Evolutionary conservation across 2,888 invertebrate species (phyloP).

Genomic region (Allolobophora icterica): DNA sequence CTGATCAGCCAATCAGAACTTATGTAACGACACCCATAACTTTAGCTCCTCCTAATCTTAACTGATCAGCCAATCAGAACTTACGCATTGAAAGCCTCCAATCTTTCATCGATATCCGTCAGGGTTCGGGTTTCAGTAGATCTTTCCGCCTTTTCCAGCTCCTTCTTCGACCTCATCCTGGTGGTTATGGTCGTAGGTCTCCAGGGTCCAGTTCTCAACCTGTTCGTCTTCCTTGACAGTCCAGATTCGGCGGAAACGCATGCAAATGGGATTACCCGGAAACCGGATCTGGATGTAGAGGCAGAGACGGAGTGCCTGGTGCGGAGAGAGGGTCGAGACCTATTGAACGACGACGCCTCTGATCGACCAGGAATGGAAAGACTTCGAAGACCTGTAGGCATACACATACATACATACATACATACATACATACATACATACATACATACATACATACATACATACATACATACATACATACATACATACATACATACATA

Average conservation of each 20-base stretch:
- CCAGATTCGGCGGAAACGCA: background rate
- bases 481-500: too few species aligned
- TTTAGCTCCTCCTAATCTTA: too few species aligned
- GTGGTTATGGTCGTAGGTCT: background rate
- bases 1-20: background rate
- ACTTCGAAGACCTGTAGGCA: background rate
- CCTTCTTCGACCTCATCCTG: background rate
- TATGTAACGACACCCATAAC: too few species aligned
- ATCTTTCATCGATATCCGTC: constrained; percentile 56
- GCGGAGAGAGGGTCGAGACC: background rate
- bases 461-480: too few species aligned
- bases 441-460: too few species aligned
- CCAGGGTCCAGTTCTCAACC: background rate
- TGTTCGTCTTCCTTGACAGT: background rate
- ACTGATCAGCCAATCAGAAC: too few species aligned
- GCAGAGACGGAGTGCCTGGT: background rate
- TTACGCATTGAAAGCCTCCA: constrained; percentile 58
- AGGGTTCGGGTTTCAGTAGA: background rate
- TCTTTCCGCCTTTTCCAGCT: background rate
- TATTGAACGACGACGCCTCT: background rate
- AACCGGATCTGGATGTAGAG: background rate
- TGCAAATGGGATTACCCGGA: background rate
- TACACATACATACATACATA: too few species aligned
- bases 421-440: too few species aligned
- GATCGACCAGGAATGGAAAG: background rate